These are phyloP conservation scores for Astyanax mexicanus DNA, from an alignment of 2,797 vertebrate species.

Conservation along the genomic window DNA sequence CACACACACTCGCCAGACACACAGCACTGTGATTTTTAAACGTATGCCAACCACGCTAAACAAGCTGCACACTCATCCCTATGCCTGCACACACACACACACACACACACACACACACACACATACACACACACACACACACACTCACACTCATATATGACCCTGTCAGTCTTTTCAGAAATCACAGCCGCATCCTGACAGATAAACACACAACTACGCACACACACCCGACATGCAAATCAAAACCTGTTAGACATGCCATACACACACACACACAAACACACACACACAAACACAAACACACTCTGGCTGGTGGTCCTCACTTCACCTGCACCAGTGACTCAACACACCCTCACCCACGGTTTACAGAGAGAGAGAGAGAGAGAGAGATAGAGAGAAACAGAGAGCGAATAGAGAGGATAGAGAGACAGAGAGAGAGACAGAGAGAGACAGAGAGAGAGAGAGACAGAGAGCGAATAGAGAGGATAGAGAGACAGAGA, in stretches of 20 bases:
- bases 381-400: not conserved
- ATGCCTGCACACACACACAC: slow-evolving; percentile 36
- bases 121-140: slow-evolving; percentile 36
- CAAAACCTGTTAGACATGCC: slow-evolving; percentile 15
- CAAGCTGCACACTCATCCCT: slow-evolving; percentile 57
- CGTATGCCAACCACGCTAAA: not conserved
- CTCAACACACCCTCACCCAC: not conserved
- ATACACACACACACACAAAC: not conserved
- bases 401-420: no score
- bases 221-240: slow-evolving; percentile 15
- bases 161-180: not conserved
- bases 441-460: no score
- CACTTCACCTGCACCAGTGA: not conserved
- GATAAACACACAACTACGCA: slow-evolving; percentile 24
- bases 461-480: no score
- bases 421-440: no score
- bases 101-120: slow-evolving; percentile 16
- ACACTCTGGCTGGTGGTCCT: not conserved
- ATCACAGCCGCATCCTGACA: slow-evolving; percentile 19
- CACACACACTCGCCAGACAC: not conserved
- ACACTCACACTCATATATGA: slow-evolving; percentile 19
- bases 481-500: no score
- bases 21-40: no score
- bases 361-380: not conserved
- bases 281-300: slow-evolving; percentile 22